These are phyloP conservation scores for Meteorus colon DNA, from an alignment of 2,888 invertebrate species.

Conservation along the genomic window DNA sequence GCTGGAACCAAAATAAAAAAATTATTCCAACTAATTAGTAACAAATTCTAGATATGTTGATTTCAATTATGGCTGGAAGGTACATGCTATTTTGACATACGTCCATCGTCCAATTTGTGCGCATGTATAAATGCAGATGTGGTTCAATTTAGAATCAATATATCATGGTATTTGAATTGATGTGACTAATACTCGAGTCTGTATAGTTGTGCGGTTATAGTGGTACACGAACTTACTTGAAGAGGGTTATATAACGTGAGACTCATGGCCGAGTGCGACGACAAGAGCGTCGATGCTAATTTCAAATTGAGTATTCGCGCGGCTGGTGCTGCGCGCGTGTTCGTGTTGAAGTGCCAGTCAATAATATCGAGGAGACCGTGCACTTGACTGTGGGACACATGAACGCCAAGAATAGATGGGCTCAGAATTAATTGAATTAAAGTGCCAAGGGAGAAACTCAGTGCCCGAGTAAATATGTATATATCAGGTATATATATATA, in stretches of 20 bases:
- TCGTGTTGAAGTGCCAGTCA: slow-evolving; percentile 5
- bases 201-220: neutral
- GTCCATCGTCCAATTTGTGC: too few species aligned
- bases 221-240: neutral
- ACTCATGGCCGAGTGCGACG: neutral
- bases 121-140: neutral
- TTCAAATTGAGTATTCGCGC: slow-evolving; percentile 8
- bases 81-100: too few species aligned
- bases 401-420: neutral
- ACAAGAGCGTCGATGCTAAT: slow-evolving; percentile 12
- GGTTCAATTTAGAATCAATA: slow-evolving; percentile 3
- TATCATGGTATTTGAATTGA: neutral
- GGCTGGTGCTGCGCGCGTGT: neutral
- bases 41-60: too few species aligned
- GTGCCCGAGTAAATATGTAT: neutral
- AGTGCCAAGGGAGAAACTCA: slow-evolving; percentile 1
- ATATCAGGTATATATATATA: neutral
- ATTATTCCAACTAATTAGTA: too few species aligned
- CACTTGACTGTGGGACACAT: slow-evolving; percentile 13
- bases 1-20: too few species aligned
- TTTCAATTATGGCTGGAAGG: too few species aligned
- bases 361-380: slow-evolving; percentile 40
- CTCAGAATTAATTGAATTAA: slow-evolving; percentile 6
- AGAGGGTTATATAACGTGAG: neutral
- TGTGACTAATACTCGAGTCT: neutral